A percentile compares a stretch with the other conserved stretches of the same genome.
These are phyloP conservation scores for Mormyrops attenuatus DNA, from an alignment of 2,797 vertebrate genomes.

Conservation along the genomic window DNA sequence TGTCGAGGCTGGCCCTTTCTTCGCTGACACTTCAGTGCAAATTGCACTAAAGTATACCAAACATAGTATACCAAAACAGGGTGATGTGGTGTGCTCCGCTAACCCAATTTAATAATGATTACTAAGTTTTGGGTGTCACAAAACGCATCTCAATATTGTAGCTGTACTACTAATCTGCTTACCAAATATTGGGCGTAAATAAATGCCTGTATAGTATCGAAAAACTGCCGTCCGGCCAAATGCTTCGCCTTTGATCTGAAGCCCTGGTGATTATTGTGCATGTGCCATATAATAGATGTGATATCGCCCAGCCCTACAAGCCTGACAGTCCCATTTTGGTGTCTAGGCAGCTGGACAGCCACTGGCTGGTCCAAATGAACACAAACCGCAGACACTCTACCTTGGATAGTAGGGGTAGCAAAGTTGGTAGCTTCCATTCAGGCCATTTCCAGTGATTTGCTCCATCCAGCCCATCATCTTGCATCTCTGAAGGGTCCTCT, in stretches of 20 bases:
- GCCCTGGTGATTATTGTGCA: not conserved
- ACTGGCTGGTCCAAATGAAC: not conserved
- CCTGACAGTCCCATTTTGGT: not conserved
- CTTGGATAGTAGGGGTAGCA: conserved; percentile 95
- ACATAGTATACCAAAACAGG: not conserved
- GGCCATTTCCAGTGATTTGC: conserved; percentile 93
- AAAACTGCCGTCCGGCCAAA: not conserved
- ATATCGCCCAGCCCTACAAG: not conserved
- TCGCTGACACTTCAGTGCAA: not conserved
- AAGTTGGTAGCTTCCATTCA: conserved; percentile 91
- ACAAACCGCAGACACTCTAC: conserved; percentile 48
- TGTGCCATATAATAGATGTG: not conserved
- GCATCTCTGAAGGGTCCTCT: conserved; percentile 90
- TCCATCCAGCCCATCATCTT: conserved; percentile 98
- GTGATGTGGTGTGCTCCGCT: not conserved
- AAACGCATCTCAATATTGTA: not conserved
- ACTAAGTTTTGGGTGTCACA: not conserved
- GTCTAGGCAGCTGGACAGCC: not conserved
- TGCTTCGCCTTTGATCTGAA: not conserved
- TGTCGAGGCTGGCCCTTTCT: not conserved
- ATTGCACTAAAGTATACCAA: not conserved
- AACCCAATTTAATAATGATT: not conserved
- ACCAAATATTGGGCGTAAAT: not conserved
- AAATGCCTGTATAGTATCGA: not conserved
- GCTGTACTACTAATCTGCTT: not conserved